phyloP scores from a whole-genome alignment of 2,113 vertebrate genomes.

The Raphicerus campestris region DNA sequence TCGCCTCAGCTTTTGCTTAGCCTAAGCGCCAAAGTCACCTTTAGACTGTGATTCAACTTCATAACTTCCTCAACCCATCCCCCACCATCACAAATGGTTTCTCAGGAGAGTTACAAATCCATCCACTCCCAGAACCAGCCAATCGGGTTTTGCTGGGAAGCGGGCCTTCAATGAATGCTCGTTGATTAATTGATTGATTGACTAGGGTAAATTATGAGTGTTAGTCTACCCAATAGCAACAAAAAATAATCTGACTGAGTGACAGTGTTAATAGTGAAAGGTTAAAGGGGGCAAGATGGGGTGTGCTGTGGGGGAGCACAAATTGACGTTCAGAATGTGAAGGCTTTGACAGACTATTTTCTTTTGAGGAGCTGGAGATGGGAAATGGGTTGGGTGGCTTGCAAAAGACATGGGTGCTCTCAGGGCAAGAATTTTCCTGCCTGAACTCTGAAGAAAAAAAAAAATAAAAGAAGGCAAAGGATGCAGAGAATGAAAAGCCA shows the following conservation, averaged over 20 bases:
- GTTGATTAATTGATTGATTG: conserved; percentile 46
- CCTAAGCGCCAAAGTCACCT: neutral
- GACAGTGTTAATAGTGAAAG: conserved; percentile 34
- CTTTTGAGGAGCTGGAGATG: conserved; percentile 26
- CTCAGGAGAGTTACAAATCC: neutral
- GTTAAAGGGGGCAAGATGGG: conserved; percentile 13
- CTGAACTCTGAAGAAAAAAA: conserved; percentile 62
- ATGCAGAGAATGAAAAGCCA: conserved; percentile 71
- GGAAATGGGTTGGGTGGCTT: conserved; percentile 53
- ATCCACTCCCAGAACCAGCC: neutral
- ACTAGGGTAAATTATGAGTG: conserved; percentile 18
- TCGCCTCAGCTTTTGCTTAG: conserved; percentile 9
- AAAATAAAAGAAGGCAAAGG: conserved; percentile 67
- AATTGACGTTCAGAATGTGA: conserved; percentile 4
- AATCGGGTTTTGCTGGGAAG: neutral
- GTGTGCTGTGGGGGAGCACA: neutral
- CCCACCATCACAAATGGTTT: neutral
- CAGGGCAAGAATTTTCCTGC: conserved; percentile 54
- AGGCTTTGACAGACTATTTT: conserved; percentile 27
- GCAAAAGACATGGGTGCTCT: conserved; percentile 54
- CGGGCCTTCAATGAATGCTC: neutral
- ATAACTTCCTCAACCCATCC: neutral
- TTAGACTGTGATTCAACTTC: neutral
- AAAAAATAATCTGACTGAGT: conserved; percentile 53
- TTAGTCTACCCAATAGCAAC: conserved; percentile 26